Conservation (phyloP, 2,113 vertebrate species). For the Natator depressus region DNA sequence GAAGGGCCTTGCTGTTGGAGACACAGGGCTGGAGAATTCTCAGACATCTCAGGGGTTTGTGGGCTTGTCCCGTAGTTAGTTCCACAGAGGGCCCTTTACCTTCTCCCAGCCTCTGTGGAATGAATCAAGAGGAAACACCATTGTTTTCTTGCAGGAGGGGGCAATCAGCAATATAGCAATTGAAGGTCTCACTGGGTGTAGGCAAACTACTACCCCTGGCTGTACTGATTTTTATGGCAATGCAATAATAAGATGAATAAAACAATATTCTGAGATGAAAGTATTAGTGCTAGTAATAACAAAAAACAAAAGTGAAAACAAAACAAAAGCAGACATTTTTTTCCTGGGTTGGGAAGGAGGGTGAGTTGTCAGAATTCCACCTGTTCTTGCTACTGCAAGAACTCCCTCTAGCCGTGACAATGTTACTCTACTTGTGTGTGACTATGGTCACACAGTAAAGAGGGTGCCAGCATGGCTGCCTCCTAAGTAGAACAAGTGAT, state of each 20-base stretch:
- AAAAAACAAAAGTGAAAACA: not conserved
- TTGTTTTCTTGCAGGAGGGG: not conserved
- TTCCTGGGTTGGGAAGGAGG: not conserved
- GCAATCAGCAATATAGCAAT: not conserved
- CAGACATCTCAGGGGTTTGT: not conserved
- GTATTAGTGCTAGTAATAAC: not conserved
- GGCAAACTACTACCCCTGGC: not conserved
- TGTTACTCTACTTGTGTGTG: fast-evolving
- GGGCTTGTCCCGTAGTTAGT: fast-evolving
- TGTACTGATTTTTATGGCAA: fast-evolving
- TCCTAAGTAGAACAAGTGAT: not conserved
- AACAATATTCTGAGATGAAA: not conserved
- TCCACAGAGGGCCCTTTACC: not conserved
- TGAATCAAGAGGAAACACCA: not conserved
- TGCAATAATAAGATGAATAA: fast-evolving
- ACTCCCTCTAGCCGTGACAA: not conserved
- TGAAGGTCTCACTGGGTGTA: not conserved
- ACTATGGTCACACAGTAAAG: not conserved
- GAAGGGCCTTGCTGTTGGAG: not conserved
- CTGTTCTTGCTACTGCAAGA: not conserved
- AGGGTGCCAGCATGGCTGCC: not conserved
- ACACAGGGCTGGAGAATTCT: not conserved
- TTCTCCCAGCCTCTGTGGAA: fast-evolving
- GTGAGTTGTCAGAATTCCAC: not conserved
- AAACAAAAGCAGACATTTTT: not conserved